Evolutionary conservation across 1,140 invertebrate species (phyloP), one percentile per base, ranked within the genome.

Genomic region (Saccostrea echinata): DNA sequence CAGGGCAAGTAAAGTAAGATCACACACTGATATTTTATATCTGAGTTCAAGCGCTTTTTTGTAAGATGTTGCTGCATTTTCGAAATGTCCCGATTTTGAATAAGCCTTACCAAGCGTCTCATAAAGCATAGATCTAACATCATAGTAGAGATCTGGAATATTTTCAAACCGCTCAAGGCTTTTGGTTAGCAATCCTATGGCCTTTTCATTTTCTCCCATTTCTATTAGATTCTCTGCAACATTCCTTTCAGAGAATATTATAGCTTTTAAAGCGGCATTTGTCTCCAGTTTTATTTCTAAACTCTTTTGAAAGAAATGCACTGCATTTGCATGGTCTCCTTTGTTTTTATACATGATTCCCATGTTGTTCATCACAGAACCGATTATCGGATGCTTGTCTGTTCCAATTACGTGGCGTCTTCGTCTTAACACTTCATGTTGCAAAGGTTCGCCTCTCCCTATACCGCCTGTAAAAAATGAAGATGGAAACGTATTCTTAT

Each of bases 171-270:
- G 18, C n/a, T n/a, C 16, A 61, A 61, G n/a, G 21, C 55, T 61
- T 2, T 61, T 82, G 6, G 80, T n/a, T 53, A 90, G 21, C n/a
- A 90, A 61, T n/a, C 76, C 30, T 30, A 88, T 55, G 0, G 76
- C 89, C 43, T 88, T 81, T 16, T 86, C 82, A 27, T 85, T 81
- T 27, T 71, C 21, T n/a, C 85, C 85, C 0, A 80, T 51, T 52
- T 86, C 83, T 27, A 83, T 84, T 9, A 88, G 68, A 52, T 53
- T 71, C 24, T 61, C 80, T 11, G 89, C 89, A 12, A 90, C 87
- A 84, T 90, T 90, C 13, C 71, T 86, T n/a, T 86, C n/a, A 18
- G 89, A 90, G 51, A 90, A 84, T 3, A 84, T 82, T 30, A 86
- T 84, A 33, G 87, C 35, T 35, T 87, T 88, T 13, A 64, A 35